A percentile compares a stretch with the other conserved stretches of the same genome.
These are phyloP conservation scores for Nannoperca australis DNA, from an alignment of 2,797 vertebrate species.

Conservation along the genomic window DNA sequence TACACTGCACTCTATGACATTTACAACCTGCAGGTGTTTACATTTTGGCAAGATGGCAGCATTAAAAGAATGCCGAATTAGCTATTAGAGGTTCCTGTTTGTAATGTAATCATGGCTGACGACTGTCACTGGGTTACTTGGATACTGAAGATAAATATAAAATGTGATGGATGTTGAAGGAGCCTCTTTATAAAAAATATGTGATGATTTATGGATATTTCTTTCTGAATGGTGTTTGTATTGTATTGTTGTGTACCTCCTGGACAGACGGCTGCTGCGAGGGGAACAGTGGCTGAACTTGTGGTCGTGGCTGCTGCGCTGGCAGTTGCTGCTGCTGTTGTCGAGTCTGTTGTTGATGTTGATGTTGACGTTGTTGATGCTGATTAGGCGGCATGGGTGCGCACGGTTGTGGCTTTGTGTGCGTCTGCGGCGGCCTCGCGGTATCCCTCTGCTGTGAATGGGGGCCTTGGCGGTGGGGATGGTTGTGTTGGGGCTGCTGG, in stretches of 20 bases:
- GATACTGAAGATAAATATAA: background rate
- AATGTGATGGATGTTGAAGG: too few relatives aligned
- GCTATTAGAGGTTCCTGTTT: background rate
- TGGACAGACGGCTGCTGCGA: conserved; percentile 84
- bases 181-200: background rate
- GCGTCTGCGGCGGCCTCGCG: conserved; percentile 52
- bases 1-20: background rate
- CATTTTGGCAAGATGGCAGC: background rate
- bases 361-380: conserved; percentile 53
- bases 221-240: too few relatives aligned
- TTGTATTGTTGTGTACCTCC: conserved; percentile 75
- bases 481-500: conserved; percentile 56
- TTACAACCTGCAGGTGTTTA: too few relatives aligned
- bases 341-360: conserved; percentile 41
- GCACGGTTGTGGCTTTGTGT: conserved; percentile 35
- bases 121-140: background rate
- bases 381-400: conserved; percentile 10
- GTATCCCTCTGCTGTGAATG: conserved; percentile 62
- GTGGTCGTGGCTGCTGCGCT: conserved; percentile 45
- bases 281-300: conserved; percentile 57
- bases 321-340: conserved; percentile 44
- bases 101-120: background rate
- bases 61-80: background rate
- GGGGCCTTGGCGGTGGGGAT: conserved; percentile 49
- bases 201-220: background rate